Conservation (phyloP, 2,888 invertebrate species). For the Aphidoletes aphidimyza region DNA sequence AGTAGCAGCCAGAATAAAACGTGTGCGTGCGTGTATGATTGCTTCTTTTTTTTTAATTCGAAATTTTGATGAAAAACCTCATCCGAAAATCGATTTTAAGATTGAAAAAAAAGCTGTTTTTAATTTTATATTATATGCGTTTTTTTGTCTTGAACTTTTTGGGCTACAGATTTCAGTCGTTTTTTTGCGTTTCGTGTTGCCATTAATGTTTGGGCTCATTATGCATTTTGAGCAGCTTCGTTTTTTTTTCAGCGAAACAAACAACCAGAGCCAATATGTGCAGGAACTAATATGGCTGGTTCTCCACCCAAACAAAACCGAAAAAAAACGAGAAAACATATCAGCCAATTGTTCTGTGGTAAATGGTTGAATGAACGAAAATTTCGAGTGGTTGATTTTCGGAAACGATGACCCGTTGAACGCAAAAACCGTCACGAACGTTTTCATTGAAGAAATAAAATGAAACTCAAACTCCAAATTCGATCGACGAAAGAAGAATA, state of each 20-base stretch:
- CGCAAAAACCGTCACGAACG: not conserved
- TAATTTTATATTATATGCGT: not conserved
- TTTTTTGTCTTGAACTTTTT: not conserved
- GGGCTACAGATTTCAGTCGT: not conserved
- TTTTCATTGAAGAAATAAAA: not conserved
- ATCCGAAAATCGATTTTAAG: not conserved
- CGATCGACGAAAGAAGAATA: too few relatives aligned
- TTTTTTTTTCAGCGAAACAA: not conserved
- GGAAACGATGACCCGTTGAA: not conserved
- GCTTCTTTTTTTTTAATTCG: not conserved
- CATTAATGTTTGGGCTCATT: conserved; percentile 29
- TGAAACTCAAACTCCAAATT: too few relatives aligned
- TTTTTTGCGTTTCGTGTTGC: conserved; percentile 10
- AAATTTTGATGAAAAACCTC: conserved; percentile 18
- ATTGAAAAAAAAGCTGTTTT: conserved; percentile 8
- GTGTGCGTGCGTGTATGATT: conserved; percentile 24
- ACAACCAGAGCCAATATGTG: not conserved
- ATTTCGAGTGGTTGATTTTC: not conserved
- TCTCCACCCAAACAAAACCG: too few relatives aligned
- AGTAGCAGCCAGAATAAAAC: not conserved
- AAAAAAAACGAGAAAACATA: too few relatives aligned
- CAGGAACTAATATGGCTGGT: too few relatives aligned
- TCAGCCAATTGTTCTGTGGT: not conserved
- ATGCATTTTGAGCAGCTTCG: not conserved
- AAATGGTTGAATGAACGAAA: not conserved